Evolutionary conservation across 2,888 invertebrate genomes (phyloP).

Genomic region (Perizoma flavofasciatum): DNA sequence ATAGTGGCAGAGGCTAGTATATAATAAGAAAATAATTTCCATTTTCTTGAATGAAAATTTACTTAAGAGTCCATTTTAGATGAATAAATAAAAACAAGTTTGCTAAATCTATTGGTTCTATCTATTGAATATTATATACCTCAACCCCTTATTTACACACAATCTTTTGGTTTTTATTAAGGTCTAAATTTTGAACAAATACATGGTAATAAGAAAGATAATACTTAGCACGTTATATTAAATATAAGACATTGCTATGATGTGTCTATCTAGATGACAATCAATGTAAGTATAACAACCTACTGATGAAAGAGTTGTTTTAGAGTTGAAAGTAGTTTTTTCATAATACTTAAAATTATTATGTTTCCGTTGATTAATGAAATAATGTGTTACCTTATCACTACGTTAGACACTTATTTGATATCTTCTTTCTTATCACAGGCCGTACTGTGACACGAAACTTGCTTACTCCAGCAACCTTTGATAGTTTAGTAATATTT

Average conservation of each 20-base stretch:
- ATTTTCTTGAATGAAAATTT: neutral
- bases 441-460: conserved; percentile 9
- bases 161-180: neutral
- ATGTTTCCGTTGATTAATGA: no score
- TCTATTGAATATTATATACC: no score
- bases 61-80: no score
- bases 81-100: no score
- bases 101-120: no score
- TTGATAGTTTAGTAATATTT: neutral
- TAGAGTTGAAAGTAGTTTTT: no score
- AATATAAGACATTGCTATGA: neutral
- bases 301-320: no score
- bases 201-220: conserved; percentile 24
- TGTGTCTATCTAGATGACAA: neutral
- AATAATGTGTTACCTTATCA: conserved; percentile 48
- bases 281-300: neutral
- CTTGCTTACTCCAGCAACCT: conserved; percentile 2
- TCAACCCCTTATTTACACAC: no score
- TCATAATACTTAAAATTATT: no score
- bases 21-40: neutral
- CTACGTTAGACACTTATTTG: conserved; percentile 53
- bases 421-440: conserved; percentile 23
- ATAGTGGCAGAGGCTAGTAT: no score
- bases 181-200: no score
- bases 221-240: conserved; percentile 41